phyloP scores from a whole-genome alignment of 2,113 vertebrate genomes.

The human (Homo sapiens) region DNA sequence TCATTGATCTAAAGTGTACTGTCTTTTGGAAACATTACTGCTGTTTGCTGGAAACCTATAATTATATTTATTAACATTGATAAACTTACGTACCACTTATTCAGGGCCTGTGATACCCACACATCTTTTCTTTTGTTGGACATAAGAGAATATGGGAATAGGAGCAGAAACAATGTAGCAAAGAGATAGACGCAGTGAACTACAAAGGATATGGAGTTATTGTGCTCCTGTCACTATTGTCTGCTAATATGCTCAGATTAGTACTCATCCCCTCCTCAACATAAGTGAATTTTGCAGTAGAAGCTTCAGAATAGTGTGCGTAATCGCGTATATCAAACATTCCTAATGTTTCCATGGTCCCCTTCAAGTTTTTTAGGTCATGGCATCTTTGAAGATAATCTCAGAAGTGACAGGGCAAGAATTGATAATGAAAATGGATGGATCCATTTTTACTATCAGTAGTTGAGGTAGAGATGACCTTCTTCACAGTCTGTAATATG shows the following conservation, averaged over 20 bases:
- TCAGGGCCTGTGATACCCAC: background rate
- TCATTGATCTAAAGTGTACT: background rate
- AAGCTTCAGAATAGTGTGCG: background rate
- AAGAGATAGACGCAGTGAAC: background rate
- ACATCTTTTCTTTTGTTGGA: background rate
- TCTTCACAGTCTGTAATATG: background rate
- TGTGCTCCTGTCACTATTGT: background rate
- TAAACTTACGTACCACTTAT: background rate
- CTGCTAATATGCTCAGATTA: background rate
- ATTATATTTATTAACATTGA: background rate
- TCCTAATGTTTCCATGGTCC: background rate
- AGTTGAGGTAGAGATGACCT: background rate
- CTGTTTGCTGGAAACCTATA: background rate
- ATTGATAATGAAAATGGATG: background rate
- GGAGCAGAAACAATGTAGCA: background rate
- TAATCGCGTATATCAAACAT: background rate
- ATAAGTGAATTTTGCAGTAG: background rate
- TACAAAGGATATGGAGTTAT: background rate
- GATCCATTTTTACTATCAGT: background rate
- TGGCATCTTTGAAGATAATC: background rate
- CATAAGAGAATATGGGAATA: background rate
- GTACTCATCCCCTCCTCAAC: background rate
- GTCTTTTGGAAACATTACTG: background rate
- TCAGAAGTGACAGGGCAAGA: conserved; percentile 1
- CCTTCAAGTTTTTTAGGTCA: background rate